Evolutionary conservation across 2,888 invertebrate genomes (phyloP), one percentile per base, ranked within the genome.

Genomic region (Pyrgus malvae): DNA sequence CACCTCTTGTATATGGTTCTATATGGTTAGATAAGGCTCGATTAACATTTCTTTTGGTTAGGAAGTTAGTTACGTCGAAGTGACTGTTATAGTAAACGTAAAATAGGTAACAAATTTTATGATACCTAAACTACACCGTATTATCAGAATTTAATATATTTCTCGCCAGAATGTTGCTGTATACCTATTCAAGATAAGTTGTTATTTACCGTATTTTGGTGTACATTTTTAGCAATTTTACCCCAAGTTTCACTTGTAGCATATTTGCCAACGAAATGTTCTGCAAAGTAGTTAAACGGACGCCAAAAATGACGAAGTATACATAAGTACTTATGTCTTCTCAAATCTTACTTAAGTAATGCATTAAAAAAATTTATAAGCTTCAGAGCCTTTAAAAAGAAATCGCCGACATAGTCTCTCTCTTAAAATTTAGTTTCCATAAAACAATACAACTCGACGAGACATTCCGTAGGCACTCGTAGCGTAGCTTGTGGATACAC

Each of bases 1-100:
- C 79, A 79, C 77, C 81, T 82, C 79, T 81, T 78, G 80, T 78
- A n/a, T n/a, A n/a, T n/a, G n/a, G n/a, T n/a, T n/a, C n/a, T 77
- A 82, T 82, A 79, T 83, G 82, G 82, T 80, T 73, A 72, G 73
- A 68, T 73, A 74, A 74, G 74, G 35, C 11, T 29, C 9, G 25
- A 38, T 53, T 31, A 76, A 76, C 58, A 58, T 62, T 60, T 73
- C 73, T 72, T 77, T 71, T 70, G 72, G 74, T 40, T 29, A 38
- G 8, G 23, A 23, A 12, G 29, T 17, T 9, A 48, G 25, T 9
- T 25, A 4, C 12, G 17, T 37, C 8, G 21, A 35, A 14, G 19
- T 21, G 40, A 40, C 12, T 23, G 23, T 19, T 23, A 40, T 19
- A 12, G 40, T 21, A 14, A 33, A 14, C 33, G 9, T 5, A 23